Conservation (phyloP, 1,140 invertebrate genomes). For the Kradibia gibbosae region DNA sequence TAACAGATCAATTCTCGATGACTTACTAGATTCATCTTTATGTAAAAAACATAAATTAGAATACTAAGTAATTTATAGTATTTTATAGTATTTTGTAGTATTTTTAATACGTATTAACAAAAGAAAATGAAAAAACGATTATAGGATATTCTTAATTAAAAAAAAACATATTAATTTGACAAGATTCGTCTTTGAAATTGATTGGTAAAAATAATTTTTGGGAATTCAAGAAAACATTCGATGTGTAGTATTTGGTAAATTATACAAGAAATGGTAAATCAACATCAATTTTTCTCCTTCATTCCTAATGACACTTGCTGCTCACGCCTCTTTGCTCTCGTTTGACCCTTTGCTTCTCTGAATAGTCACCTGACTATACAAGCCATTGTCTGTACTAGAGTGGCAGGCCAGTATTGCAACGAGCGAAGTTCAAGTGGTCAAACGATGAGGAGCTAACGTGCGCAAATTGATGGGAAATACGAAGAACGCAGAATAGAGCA, state of each 20-base stretch:
- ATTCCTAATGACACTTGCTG: neutral
- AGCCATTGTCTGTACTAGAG: slow-evolving; percentile 40
- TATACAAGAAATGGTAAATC: neutral
- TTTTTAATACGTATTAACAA: too few relatives aligned
- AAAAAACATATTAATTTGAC: too few relatives aligned
- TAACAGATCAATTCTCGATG: too few relatives aligned
- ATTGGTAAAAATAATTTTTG: too few relatives aligned
- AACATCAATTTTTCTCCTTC: neutral
- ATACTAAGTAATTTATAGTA: too few relatives aligned
- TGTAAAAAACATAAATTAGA: too few relatives aligned
- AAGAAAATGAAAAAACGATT: too few relatives aligned
- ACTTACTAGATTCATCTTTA: too few relatives aligned
- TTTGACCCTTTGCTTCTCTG: neutral
- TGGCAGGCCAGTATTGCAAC: neutral
- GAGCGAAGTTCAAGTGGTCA: slow-evolving; percentile 37
- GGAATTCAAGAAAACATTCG: too few relatives aligned
- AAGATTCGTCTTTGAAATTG: too few relatives aligned
- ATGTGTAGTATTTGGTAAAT: neutral
- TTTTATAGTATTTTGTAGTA: too few relatives aligned
- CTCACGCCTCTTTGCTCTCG: neutral
- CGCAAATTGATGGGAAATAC: slow-evolving; percentile 45
- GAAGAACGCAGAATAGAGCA: neutral
- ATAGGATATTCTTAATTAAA: too few relatives aligned
- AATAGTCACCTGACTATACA: slow-evolving; percentile 41
- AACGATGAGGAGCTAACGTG: slow-evolving; percentile 38